Base-by-base conservation (phyloP, 2,797 vertebrate genomes). In the Setipinna tenuifilis region DNA sequence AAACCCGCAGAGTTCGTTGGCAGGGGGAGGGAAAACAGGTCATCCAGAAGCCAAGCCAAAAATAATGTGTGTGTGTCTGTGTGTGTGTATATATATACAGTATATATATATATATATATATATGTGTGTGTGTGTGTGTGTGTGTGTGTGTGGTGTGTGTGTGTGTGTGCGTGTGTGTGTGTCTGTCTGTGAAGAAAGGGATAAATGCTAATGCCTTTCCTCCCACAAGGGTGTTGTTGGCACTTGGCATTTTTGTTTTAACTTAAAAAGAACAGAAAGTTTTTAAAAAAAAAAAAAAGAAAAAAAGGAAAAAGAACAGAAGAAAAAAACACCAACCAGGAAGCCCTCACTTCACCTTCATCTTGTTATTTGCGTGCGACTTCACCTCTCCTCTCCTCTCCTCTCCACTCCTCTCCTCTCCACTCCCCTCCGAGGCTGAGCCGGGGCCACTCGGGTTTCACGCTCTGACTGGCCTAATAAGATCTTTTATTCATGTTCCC, bases 401-500 rank as follows among this genome's bases (percentile, higher is more conserved):
- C 50, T 48, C 46, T 48, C 46, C 46, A 4, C 46, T 48, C 46
- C 46, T 48, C 46, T 48, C 46, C 46, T 48, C 46, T 48, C 46
- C 46, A 4, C 46, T 48, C 46, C 46, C n/a, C n/a, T n/a, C n/a
- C n/a, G n/a, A n/a, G n/a, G 1, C 68, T 17, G 6, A 17, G 71
- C 17, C 0, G 71, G 17, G 35, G 35, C 19, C 19, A 31, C 25
- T 78, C 35, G 6, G 71, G 71, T 78, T 75, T 75, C 68, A 75
- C n/a, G 68, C 31, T 2, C 31, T 23, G 28, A 75, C 35, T 19
- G 1, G 28, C 68, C 68, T 35, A 75, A 41, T 75, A 75, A 75
- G 68, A 75, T 75, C 16, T 75, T 75, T 75, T 75, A 75, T 75
- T 75, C 31, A 75, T 75, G 68, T 21, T 16, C 28, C 31, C 14